phyloP scores from a whole-genome alignment of 2,888 invertebrate genomes.

The Drosophila suboccidentalis region DNA sequence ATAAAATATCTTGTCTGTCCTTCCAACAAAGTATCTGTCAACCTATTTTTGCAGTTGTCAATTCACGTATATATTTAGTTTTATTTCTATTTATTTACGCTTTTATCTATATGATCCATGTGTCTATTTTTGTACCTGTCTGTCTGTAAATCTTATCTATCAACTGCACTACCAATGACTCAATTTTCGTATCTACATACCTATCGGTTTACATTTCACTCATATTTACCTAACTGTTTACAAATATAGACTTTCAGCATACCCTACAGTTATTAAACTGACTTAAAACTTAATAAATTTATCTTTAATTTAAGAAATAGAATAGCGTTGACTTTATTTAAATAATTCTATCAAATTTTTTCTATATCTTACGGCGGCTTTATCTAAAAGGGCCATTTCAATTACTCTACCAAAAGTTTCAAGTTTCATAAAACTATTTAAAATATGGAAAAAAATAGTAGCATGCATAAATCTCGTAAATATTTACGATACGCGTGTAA shows the following conservation, averaged over 20 bases:
- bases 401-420: background rate
- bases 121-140: too few relatives aligned
- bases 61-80: background rate
- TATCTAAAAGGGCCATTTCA: background rate
- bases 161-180: background rate
- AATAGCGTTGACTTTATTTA: background rate
- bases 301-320: background rate
- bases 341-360: background rate
- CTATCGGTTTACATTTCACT: background rate
- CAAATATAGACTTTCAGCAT: background rate
- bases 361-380: background rate
- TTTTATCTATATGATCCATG: too few relatives aligned
- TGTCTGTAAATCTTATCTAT: too few relatives aligned
- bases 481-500: conserved; percentile 3
- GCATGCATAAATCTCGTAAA: background rate
- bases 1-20: background rate
- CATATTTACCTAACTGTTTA: background rate
- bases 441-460: conserved; percentile 5
- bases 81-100: background rate
- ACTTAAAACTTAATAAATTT: background rate
- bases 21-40: background rate
- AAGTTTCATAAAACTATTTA: background rate
- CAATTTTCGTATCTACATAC: background rate
- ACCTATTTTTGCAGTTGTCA: background rate
- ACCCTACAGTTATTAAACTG: background rate